Base-by-base conservation (phyloP, 2,888 invertebrate species). In the Hyppa rectilinea region DNA sequence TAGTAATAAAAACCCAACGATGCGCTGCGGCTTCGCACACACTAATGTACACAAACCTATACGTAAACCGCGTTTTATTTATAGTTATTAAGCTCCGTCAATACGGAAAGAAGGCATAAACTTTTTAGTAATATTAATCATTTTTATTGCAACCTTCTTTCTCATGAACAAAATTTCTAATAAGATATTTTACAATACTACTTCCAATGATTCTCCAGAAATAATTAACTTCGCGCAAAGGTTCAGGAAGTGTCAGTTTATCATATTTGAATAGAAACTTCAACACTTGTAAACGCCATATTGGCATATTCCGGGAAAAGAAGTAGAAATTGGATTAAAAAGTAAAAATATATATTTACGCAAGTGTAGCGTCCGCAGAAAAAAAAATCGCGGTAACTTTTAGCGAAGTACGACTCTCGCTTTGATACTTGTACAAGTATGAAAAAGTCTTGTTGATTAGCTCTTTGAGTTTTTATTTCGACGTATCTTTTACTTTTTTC, bases 381-480 rank as follows among this genome's bases (percentile, higher is more conserved):
- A 91, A 87, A 91, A 91, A 71, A 88, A 87, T 82, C 77, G 82
- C 83, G 84, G 87, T 87, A 91, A 93, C 90, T 93, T 93, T 90
- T 81, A 87, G 89, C 85, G 81, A 87, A 91, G 89, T 88, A 87
- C 87, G 87, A 89, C 85, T 89, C 90, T 90, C 89, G 88, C 92
- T 91, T 92, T 93, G 92, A 92, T 91, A 92, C 91, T 92, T 90
- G 88, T 88, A 81, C 87, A 89, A 92, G 91, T 92, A 91, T 89
- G 90, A 91, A 92, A 85, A 92, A 92, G 89, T 92, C 91, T 89
- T 90, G 91, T 91, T 94, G 93, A 94, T 94, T 93, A 94, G 90
- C 91, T 90, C 88, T 88, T 87, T 87, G 89, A 89, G 88, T 92
- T 92, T 91, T 90, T 89, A 91, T 90, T 89, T 88, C 86, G 85